These are phyloP conservation scores for Urosaurus nigricauda DNA, from an alignment of 2,797 vertebrate genomes.

Conservation along the genomic window DNA sequence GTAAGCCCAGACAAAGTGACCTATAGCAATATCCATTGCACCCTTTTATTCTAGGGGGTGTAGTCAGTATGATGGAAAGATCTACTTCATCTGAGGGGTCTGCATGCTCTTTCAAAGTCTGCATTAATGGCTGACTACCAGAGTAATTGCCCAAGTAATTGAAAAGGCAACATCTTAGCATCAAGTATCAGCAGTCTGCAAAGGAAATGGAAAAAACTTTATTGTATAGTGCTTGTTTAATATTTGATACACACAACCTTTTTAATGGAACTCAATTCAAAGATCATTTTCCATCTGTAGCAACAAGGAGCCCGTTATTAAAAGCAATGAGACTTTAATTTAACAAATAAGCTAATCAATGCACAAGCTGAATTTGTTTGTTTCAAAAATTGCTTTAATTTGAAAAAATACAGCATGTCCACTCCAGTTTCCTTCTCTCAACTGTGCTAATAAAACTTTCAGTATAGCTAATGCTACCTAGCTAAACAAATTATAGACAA, in stretches of 20 bases:
- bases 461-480: constrained; percentile 80
- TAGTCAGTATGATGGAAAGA: constrained; percentile 34
- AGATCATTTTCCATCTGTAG: constrained; percentile 68
- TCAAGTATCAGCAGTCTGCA: constrained; percentile 69
- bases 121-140: constrained; percentile 50
- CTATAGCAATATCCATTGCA: background rate
- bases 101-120: constrained; percentile 25
- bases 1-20: background rate
- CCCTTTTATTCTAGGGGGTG: background rate
- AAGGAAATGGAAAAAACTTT: constrained; percentile 62
- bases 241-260: constrained; percentile 71
- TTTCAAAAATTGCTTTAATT: constrained; percentile 76
- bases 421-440: constrained; percentile 79
- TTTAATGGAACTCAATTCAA: constrained; percentile 64
- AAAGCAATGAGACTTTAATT: constrained; percentile 79
- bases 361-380: constrained; percentile 78
- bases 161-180: constrained; percentile 68
- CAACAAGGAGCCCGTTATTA: constrained; percentile 72
- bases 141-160: constrained; percentile 48
- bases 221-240: constrained; percentile 65
- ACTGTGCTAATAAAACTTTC: constrained; percentile 81
- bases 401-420: constrained; percentile 76
- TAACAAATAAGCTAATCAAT: constrained; percentile 82
- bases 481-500: constrained; percentile 81
- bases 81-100: constrained; percentile 39